phyloP scores from a whole-genome alignment of 2,888 invertebrate genomes.

The Cryptus viduatorius region DNA sequence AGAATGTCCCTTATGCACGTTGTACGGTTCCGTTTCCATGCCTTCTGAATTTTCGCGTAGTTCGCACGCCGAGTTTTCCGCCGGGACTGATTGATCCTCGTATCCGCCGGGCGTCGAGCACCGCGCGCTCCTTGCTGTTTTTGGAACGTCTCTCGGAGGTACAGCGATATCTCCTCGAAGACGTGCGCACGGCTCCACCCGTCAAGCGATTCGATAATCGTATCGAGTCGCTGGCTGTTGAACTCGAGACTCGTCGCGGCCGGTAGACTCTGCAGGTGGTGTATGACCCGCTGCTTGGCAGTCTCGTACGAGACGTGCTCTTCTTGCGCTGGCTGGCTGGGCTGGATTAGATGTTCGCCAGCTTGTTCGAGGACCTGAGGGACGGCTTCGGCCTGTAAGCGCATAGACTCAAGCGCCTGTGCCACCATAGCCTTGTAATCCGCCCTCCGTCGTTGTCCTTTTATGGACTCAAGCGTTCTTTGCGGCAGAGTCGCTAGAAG shows the following conservation, averaged over 20 bases:
- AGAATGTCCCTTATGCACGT: constrained; percentile 50
- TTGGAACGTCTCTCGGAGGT: constrained; percentile 48
- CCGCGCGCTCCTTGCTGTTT: not conserved
- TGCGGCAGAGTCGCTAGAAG: constrained; percentile 5
- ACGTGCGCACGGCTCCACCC: constrained; percentile 5
- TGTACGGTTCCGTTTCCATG: constrained; percentile 53
- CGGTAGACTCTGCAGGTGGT: not conserved
- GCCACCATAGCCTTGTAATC: constrained; percentile 23
- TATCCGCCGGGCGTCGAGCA: not conserved
- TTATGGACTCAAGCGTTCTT: constrained; percentile 15
- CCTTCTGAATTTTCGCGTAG: constrained; percentile 58
- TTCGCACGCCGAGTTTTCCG: constrained; percentile 50
- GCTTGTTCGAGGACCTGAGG: not conserved
- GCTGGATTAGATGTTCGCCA: not conserved
- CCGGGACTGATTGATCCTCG: not conserved
- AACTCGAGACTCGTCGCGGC: not conserved
- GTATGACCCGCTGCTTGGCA: not conserved
- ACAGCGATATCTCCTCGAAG: constrained; percentile 47
- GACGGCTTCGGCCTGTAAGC: not conserved
- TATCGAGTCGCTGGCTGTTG: not conserved
- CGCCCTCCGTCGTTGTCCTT: not conserved
- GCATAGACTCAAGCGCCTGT: not conserved
- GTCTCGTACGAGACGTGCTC: not conserved
- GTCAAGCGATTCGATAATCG: not conserved
- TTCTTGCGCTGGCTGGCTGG: not conserved